phyloP scores from a whole-genome alignment of 2,797 vertebrate genomes.

The Sternotherus odoratus region DNA sequence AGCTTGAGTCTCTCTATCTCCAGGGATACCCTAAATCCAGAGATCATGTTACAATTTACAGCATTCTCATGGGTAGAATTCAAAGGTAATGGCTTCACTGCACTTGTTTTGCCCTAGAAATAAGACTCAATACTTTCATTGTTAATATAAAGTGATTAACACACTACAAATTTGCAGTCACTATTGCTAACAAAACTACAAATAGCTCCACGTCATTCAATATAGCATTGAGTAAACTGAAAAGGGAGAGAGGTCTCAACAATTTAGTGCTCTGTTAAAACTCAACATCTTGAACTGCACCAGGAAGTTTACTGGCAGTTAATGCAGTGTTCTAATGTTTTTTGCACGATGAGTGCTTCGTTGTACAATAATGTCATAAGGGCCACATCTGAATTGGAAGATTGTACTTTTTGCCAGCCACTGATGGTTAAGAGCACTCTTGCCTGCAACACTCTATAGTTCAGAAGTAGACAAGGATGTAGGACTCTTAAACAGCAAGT shows the following conservation, averaged over 20 bases:
- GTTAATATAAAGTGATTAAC: background rate
- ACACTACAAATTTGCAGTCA: background rate
- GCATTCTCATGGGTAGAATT: background rate
- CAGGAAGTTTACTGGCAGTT: background rate
- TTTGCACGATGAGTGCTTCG: background rate
- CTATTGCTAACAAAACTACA: background rate
- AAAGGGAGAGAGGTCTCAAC: background rate
- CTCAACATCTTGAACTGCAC: background rate
- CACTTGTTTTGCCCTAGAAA: background rate
- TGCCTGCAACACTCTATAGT: background rate
- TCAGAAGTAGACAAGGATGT: background rate
- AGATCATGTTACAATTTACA: constrained; percentile 44
- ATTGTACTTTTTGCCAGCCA: background rate
- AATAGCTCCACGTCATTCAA: background rate
- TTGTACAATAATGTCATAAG: background rate
- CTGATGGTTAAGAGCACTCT: background rate
- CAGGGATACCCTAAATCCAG: constrained; percentile 89
- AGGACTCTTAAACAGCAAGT: background rate
- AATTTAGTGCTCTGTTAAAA: background rate
- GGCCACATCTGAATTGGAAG: background rate
- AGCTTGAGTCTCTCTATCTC: constrained; percentile 84
- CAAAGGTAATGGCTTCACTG: background rate
- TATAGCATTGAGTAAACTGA: background rate
- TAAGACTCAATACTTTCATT: background rate
- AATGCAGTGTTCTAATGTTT: background rate